Conservation (phyloP, 2,888 invertebrate genomes). For the Clivina fossor region DNA sequence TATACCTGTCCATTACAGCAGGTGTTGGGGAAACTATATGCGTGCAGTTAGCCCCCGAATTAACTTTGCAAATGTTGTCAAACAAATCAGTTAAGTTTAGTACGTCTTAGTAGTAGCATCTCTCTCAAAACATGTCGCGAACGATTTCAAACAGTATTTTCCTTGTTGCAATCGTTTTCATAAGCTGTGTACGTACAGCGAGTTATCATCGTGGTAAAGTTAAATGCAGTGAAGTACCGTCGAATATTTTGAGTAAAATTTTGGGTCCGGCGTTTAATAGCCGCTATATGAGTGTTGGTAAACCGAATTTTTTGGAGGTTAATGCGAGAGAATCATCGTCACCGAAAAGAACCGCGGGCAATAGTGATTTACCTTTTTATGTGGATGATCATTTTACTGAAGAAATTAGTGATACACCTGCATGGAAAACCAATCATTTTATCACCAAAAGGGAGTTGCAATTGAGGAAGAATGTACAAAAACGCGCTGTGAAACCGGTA, state of each 20-base stretch:
- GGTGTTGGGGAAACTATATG: no score
- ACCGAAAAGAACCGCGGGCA: slow-evolving; percentile 40
- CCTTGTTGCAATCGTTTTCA: no score
- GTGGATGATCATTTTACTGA: slow-evolving; percentile 48
- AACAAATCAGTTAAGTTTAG: no score
- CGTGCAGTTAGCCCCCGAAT: no score
- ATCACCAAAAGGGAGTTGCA: neutral
- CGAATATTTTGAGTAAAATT: slow-evolving; percentile 48
- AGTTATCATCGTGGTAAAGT: neutral
- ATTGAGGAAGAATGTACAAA: slow-evolving; percentile 16
- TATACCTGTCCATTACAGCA: no score
- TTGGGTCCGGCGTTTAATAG: slow-evolving; percentile 56
- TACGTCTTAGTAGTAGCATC: no score
- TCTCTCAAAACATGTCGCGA: no score
- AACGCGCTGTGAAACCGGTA: slow-evolving; percentile 20
- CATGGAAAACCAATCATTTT: slow-evolving; percentile 47
- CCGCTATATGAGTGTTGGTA: slow-evolving; percentile 54
- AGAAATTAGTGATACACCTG: slow-evolving; percentile 46
- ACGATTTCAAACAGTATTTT: no score
- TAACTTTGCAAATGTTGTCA: no score
- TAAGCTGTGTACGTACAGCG: slow-evolving; percentile 1
- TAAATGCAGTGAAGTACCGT: slow-evolving; percentile 42
- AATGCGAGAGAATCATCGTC: slow-evolving; percentile 13
- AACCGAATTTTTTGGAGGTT: slow-evolving; percentile 40
- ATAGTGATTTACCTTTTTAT: slow-evolving; percentile 49